Base-by-base conservation (phyloP, 2,888 invertebrate genomes). In the Pelosia muscerda region DNA sequence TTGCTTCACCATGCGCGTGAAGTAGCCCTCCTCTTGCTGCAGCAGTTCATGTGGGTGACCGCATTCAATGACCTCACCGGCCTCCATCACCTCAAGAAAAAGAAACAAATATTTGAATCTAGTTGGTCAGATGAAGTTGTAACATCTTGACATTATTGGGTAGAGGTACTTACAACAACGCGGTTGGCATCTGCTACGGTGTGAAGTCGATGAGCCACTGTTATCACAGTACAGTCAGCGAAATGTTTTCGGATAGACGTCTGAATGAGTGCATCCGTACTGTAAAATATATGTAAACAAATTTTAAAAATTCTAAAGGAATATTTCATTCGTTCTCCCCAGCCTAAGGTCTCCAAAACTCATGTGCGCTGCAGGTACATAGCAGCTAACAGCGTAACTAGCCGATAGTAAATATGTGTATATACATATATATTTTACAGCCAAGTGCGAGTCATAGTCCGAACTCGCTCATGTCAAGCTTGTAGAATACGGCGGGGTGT, bases 181-280 rank as follows among this genome's bases (percentile, higher is more conserved):
- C 97, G 95, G 90, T 98, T 98, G 2, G 97, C 97, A 87, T 98
- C 98, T 94, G 99, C 98, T 54, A 99, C 97, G 0, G 98, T 98
- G 87, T 98, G 97, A 69, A 99, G 92, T 9, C 98, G 96, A 93
- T 99, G 98, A 8, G 98, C 98, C 38, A 99, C 98, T 0, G 98
- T 98, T 23, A 99, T 90, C 4, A 98, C 98, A 0, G 98, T 98
- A 88, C 98, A 98, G 56, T 97, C 92, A 0, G 95, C 94, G 88
- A 98, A 98, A 87, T 97, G 97, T 61, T 95, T 96, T 65, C 98
- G 95, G 59, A 98, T 98, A 0, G 98, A 98, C 79, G 95, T 96
- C 88, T 98, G 98, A 82, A 98, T 98, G 26, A 98, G 88, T n/a
- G 96, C 95, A 86, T 98, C 98, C n/a, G 98, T 98, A 84, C 97